Base-by-base conservation (phyloP, 2,113 vertebrate genomes). In the Calidris pygmaea region DNA sequence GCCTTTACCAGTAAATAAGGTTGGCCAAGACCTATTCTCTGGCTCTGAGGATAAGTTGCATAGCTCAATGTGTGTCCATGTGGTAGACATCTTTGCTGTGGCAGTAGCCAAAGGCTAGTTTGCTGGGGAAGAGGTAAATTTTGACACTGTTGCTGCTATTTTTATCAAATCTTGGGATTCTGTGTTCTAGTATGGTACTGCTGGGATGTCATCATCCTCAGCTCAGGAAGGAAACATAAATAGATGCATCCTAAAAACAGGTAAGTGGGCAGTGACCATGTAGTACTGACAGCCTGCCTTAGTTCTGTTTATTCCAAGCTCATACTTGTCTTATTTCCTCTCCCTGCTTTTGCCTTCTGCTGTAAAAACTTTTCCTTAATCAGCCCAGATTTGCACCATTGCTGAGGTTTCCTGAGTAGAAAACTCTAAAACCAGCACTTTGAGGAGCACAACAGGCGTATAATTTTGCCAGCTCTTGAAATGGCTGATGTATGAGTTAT, bases 11-110 rank as follows among this genome's bases (percentile, higher is more conserved):
- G 34, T 34, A 72, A 63, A 39, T 63, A 56, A 48, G 2, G 9
- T 26, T 70, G 60, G 9, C 12, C 35, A 53, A 66, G 35, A 10
- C 39, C 45, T 70, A 16, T 66, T 59, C n/a, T 66, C 30, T 76
- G 45, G 12, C 34, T 59, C 53, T 65, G 34, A 48, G 19, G 35
- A 39, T 14, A 73, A 60, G 9, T 60, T 58, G 10, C 9, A 4
- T 18, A 30, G 26, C 14, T 62, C 0, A 1, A 13, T 34, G 19
- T 68, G 14, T 18, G 6, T 43, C 45, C 43, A 23, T 0, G 1
- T 56, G 37, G 32, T 16, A 43, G 32, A 41, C 14, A 35, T 18
- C 14, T 41, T 7, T 90, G 32, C 27, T 17, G 3, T 1, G 2
- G 27, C 23, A 70, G 7, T 20, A 45, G 29, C 11, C 39, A 45